Conservation (phyloP, 2,888 invertebrate genomes). For the Microdon myrmicae region DNA sequence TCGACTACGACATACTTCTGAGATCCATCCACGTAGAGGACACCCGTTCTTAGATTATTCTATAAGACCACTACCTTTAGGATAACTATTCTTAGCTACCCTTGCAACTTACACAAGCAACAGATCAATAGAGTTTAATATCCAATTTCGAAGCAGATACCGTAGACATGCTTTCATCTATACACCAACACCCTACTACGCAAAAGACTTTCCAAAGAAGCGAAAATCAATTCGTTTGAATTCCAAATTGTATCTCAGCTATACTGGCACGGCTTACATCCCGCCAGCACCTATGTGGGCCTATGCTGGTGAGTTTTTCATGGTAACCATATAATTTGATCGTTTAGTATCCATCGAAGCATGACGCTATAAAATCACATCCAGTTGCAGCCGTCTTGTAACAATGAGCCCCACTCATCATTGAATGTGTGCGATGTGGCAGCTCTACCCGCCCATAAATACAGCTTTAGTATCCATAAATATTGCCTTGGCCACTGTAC, state of each 20-base stretch:
- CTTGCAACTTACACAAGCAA: neutral
- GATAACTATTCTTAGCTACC: too few relatives aligned
- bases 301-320: conserved; percentile 33
- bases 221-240: conserved; percentile 18
- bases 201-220: conserved; percentile 4
- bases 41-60: conserved; percentile 2
- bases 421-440: neutral
- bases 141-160: conserved; percentile 3
- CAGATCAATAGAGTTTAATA: neutral
- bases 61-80: too few relatives aligned
- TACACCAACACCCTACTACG: neutral
- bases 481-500: conserved; percentile 27
- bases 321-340: conserved; percentile 45
- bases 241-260: conserved; percentile 1
- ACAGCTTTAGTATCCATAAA: conserved; percentile 43
- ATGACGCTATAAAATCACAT: conserved; percentile 48
- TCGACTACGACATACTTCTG: neutral
- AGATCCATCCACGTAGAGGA: neutral
- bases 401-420: conserved; percentile 12
- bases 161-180: conserved; percentile 9
- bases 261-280: neutral
- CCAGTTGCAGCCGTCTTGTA: conserved; percentile 29
- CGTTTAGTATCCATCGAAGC: conserved; percentile 45
- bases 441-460: conserved; percentile 32
- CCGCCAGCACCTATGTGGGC: neutral